Percentiles rank a stretch among this genome's conserved stretches.
Conservation (phyloP, 2,888 invertebrate genomes). For the Electrophaes corylata region DNA sequence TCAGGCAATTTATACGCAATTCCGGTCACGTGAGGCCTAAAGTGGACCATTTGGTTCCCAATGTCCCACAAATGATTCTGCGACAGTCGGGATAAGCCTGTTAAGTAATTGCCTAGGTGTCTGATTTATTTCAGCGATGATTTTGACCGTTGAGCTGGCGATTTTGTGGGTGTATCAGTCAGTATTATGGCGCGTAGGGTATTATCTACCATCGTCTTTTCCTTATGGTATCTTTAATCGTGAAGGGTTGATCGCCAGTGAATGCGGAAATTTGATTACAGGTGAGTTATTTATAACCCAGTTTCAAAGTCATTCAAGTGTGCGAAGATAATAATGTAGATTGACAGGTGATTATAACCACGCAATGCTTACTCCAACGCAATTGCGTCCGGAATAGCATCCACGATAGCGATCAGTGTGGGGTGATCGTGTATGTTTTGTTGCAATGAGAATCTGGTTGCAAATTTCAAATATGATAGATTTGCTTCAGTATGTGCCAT, state of each 20-base stretch:
- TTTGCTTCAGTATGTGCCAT: too few species aligned
- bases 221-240: background rate
- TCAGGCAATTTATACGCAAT: conserved; percentile 71
- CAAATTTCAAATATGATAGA: too few species aligned
- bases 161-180: background rate
- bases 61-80: conserved; percentile 65
- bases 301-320: too few species aligned
- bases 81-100: conserved; percentile 62
- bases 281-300: too few species aligned
- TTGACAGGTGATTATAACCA: too few species aligned
- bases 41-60: conserved; percentile 66
- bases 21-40: conserved; percentile 72
- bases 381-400: too few species aligned
- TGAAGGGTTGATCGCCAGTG: background rate
- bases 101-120: conserved; percentile 67
- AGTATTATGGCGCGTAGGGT: background rate
- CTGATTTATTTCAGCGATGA: conserved; percentile 60
- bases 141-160: conserved; percentile 30
- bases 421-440: too few species aligned
- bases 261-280: background rate
- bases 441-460: too few species aligned
- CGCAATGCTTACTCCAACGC: too few species aligned
- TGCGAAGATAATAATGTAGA: too few species aligned
- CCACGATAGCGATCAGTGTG: too few species aligned
- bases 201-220: background rate